Conservation (phyloP, 2,113 vertebrate genomes). For the Phyllostomus discolor region DNA sequence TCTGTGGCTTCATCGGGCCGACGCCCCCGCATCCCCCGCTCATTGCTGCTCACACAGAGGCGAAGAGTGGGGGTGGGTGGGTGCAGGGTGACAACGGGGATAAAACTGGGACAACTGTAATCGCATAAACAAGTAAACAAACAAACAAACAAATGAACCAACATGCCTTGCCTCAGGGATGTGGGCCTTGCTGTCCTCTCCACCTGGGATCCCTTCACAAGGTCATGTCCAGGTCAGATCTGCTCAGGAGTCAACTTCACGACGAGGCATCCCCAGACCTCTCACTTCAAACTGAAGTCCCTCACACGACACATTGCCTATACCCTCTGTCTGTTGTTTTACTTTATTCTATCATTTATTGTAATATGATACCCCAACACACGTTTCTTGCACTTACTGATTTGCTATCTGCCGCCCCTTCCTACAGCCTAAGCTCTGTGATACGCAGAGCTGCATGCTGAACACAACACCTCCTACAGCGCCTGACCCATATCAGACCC, state of each 20-base stretch:
- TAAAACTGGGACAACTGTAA: too few relatives aligned
- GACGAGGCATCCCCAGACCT: neutral
- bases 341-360: neutral
- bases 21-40: accelerated
- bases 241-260: neutral
- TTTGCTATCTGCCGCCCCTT: neutral
- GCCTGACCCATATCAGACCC: neutral
- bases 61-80: neutral
- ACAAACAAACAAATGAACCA: too few relatives aligned
- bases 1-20: neutral
- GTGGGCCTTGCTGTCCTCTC: neutral
- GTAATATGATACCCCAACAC: neutral
- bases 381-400: neutral
- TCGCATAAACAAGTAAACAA: too few relatives aligned
- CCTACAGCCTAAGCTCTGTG: neutral
- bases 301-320: accelerated
- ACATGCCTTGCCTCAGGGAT: neutral
- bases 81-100: too few relatives aligned
- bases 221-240: too few relatives aligned
- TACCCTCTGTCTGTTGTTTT: neutral
- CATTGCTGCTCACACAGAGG: neutral
- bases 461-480: neutral
- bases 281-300: neutral
- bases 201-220: neutral
- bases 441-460: neutral